Conservation (phyloP, 1,140 invertebrate genomes). For the Drosophila repletoides region DNA sequence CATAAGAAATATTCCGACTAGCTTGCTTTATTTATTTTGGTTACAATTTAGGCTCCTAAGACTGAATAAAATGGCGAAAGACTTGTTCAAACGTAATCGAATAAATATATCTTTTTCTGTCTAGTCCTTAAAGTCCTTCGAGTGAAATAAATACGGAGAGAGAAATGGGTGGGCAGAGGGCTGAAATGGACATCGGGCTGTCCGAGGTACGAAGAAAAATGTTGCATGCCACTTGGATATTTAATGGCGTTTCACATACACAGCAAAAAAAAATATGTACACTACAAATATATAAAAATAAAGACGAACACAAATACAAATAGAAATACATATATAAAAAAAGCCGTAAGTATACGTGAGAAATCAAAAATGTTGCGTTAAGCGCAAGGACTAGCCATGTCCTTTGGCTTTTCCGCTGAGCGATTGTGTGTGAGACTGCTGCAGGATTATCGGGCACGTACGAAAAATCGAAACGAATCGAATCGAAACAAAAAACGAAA, state of each 20-base stretch:
- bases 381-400: conserved; percentile 31
- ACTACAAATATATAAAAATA: conserved; percentile 34
- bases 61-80: conserved; percentile 40
- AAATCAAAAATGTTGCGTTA: conserved; percentile 73
- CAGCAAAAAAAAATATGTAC: conserved; percentile 22
- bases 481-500: conserved; percentile 42
- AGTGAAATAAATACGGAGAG: conserved; percentile 29
- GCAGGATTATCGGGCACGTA: conserved; percentile 74
- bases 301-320: conserved; percentile 6
- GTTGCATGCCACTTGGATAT: conserved; percentile 75
- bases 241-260: conserved; percentile 70
- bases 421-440: conserved; percentile 8
- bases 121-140: conserved; percentile 6
- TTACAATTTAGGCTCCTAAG: conserved; percentile 7
- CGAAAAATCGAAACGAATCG: conserved; percentile 53
- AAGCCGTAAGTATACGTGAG: conserved; percentile 69
- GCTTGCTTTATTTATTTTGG: not conserved
- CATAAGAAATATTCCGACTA: no score
- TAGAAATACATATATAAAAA: conserved; percentile 38
- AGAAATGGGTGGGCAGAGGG: not conserved
- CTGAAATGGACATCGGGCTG: conserved; percentile 22
- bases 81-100: conserved; percentile 2
- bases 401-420: conserved; percentile 12
- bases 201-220: conserved; percentile 54
- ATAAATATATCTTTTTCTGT: conserved; percentile 42